These are phyloP conservation scores for Harlomillsia oculata DNA, from an alignment of 1,140 invertebrate genomes.

Conservation along the genomic window DNA sequence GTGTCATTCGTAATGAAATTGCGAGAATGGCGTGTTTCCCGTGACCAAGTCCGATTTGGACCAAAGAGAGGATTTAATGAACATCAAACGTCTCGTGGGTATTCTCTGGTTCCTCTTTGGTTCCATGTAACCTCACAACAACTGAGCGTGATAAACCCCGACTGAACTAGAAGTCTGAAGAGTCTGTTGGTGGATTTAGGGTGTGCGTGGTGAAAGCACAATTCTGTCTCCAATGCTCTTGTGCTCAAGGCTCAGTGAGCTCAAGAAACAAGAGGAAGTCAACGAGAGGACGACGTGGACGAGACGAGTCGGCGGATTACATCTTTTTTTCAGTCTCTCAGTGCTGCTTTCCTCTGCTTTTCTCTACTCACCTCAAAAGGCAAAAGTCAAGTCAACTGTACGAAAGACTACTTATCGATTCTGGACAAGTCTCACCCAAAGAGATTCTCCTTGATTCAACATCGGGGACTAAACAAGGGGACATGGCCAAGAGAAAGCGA, in stretches of 20 bases:
- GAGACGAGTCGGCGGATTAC: neutral
- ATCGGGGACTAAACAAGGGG: conserved; percentile 1
- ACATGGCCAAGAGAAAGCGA: too few species aligned
- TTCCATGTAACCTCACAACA: too few species aligned
- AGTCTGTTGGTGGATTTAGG: neutral
- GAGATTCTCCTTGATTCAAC: conserved; percentile 26
- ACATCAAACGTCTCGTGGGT: conserved; percentile 32
- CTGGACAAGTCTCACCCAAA: conserved; percentile 11
- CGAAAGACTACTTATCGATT: conserved; percentile 20
- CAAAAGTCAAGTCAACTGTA: conserved; percentile 10
- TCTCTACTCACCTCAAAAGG: neutral
- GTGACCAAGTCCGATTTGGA: conserved; percentile 25
- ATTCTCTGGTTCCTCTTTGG: conserved; percentile 18
- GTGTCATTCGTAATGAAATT: conserved; percentile 28
- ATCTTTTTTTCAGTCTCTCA: neutral
- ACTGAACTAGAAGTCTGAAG: neutral
- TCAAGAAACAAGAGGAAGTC: too few species aligned
- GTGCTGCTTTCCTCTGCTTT: neutral
- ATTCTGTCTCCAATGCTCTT: too few species aligned
- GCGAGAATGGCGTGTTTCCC: conserved; percentile 15
- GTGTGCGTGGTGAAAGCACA: too few species aligned
- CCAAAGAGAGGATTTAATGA: conserved; percentile 31
- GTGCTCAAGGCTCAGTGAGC: too few species aligned
- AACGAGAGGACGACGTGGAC: too few species aligned
- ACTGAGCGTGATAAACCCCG: too few species aligned